Conservation (phyloP, 2,113 vertebrate species). For the Actinemys pallida region DNA sequence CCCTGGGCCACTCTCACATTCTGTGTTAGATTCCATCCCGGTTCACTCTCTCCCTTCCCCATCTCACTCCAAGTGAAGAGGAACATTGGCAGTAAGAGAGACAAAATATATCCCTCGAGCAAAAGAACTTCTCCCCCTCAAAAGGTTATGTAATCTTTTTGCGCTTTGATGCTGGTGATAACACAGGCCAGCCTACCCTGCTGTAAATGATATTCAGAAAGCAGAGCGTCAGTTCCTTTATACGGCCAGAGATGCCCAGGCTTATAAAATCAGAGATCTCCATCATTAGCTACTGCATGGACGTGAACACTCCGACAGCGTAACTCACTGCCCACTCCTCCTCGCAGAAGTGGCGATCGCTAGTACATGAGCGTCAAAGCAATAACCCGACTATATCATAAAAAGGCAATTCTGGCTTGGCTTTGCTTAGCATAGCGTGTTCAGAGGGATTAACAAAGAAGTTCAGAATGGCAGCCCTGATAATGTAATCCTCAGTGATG, state of each 20-base stretch:
- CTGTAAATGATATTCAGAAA: not conserved
- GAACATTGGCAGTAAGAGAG: not conserved
- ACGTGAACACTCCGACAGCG: not conserved
- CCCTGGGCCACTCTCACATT: not conserved
- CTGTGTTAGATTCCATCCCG: not conserved
- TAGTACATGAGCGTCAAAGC: not conserved
- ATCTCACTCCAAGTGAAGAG: not conserved
- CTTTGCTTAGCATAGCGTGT: not conserved
- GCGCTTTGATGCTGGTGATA: not conserved
- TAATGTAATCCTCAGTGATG: not conserved
- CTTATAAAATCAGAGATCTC: constrained; percentile 12
- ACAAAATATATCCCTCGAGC: not conserved
- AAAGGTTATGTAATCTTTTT: not conserved
- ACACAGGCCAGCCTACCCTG: not conserved
- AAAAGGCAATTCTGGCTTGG: not conserved
- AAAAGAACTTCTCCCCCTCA: not conserved
- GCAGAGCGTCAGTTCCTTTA: not conserved
- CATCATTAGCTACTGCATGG: not conserved
- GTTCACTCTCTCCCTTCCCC: not conserved
- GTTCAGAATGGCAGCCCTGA: not conserved
- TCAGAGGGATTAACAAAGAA: not conserved
- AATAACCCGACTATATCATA: not conserved
- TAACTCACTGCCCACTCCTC: not conserved
- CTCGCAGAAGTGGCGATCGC: not conserved
- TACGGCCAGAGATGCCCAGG: not conserved